Evolutionary conservation across 1,140 invertebrate species (phyloP).

Genomic region (Coptotermes formosanus): DNA sequence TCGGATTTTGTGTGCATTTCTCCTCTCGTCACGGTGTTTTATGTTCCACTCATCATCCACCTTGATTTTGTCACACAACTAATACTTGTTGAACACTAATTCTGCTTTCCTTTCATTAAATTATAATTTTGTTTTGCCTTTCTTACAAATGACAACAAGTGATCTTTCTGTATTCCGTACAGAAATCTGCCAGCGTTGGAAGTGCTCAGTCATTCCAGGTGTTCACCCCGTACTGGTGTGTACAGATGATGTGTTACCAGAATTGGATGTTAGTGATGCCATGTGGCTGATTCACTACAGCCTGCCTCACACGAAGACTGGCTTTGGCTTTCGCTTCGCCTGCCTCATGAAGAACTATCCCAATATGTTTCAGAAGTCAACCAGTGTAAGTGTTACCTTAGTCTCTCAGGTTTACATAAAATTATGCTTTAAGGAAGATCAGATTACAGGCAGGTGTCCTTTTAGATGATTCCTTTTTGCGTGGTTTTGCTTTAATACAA

Average conservation of each 20-base stretch:
- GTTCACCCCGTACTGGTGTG: conserved; percentile 47
- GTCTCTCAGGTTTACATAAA: background rate
- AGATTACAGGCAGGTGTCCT: too few species aligned
- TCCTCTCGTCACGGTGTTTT: too few species aligned
- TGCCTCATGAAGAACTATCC: conserved; percentile 44
- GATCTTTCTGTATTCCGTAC: background rate
- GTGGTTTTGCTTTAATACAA: too few species aligned
- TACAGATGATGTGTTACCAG: conserved; percentile 45
- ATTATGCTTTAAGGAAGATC: too few species aligned
- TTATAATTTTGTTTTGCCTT: too few species aligned
- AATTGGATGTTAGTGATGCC: conserved; percentile 45
- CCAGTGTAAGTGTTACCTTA: conserved; percentile 39
- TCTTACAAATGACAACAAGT: too few species aligned
- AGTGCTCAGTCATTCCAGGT: background rate
- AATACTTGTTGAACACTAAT: too few species aligned
- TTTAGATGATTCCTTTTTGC: too few species aligned
- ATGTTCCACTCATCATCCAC: too few species aligned
- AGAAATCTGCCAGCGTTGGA: background rate
- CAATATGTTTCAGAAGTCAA: conserved; percentile 32
- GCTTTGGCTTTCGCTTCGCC: conserved; percentile 48
- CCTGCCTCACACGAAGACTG: conserved; percentile 42
- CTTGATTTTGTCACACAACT: too few species aligned
- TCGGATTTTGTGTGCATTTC: too few species aligned
- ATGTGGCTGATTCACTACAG: conserved; percentile 49
- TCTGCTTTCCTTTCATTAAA: too few species aligned